phyloP scores from a whole-genome alignment of 2,113 vertebrate genomes.

The Charadrius vociferus region DNA sequence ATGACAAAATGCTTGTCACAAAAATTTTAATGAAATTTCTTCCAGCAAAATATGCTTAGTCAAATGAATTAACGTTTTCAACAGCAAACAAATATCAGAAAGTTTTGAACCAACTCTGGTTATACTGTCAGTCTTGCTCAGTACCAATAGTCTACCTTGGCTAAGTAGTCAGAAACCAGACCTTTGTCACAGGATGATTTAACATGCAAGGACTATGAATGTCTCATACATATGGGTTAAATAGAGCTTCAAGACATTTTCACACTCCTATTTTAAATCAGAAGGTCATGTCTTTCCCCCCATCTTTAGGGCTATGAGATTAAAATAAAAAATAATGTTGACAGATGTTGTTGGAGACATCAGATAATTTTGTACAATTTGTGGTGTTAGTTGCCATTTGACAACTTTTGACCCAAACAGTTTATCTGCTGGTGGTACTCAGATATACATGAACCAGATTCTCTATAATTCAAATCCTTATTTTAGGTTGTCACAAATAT shows the following conservation, averaged over 20 bases:
- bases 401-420: neutral
- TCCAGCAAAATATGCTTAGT: neutral
- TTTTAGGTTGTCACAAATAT: neutral
- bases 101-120: neutral
- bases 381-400: neutral
- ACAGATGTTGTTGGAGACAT: neutral
- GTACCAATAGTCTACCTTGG: too few species aligned
- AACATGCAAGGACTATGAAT: neutral
- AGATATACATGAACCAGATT: neutral
- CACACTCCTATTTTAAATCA: neutral
- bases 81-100: neutral
- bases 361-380: neutral
- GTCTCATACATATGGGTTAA: neutral
- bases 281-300: neutral
- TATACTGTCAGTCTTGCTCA: neutral
- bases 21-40: neutral
- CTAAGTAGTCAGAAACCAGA: neutral
- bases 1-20: neutral
- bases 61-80: neutral
- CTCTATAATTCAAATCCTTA: neutral
- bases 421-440: neutral
- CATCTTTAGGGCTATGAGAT: rapidly evolving
- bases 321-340: neutral
- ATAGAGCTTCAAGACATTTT: neutral
- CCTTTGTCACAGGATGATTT: neutral